Evolutionary conservation across 1,140 invertebrate species (phyloP), one percentile per base, ranked within the genome.

Genomic region (Hyphantria cunea): DNA sequence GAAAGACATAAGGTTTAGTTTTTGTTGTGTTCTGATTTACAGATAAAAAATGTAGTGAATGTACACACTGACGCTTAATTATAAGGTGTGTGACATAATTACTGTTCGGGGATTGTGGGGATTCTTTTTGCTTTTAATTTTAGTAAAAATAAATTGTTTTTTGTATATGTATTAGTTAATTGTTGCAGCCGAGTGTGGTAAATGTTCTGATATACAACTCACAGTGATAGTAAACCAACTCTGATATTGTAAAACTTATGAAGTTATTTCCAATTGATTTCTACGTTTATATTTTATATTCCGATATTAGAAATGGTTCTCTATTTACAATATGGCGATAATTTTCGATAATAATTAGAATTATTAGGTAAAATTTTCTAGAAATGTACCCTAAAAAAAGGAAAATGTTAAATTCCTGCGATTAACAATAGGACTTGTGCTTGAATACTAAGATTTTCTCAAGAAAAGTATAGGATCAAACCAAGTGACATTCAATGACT

Each of bases 81-180:
- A 75, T 69, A 73, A 64, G 70, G 58, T 82, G 59, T 74, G 68
- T 76, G 82, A 86, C 80, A 83, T 83, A 86, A 84, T 86, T 84
- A 80, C 82, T 67, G 52, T 51, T 62, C 53, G 6, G 14, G 41
- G 47, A 64, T n/a, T 64, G 62, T 71, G 66, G 68, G 63, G 66
- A 68, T 78, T 70, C 68, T 69, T 67, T 68, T 52, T 67, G 49
- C 51, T 65, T 58, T 49, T 58, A 44, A 61, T 72, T 65, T 44
- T 64, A 32, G 51, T 58, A 47, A 60, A 56, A 70, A 56, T 32
- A 47, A 68, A 49, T 47, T 54, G 42, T 1, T 68, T n/a, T 51
- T 51, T 47, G 51, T 53, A 53, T 62, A 10, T 11, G 59, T 53
- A 53, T 47, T 53, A 47, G 33, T 37, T 53, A 39, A 42, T 15